phyloP scores from a whole-genome alignment of 2,888 invertebrate genomes.

The Petrolisthes manimaculis region DNA sequence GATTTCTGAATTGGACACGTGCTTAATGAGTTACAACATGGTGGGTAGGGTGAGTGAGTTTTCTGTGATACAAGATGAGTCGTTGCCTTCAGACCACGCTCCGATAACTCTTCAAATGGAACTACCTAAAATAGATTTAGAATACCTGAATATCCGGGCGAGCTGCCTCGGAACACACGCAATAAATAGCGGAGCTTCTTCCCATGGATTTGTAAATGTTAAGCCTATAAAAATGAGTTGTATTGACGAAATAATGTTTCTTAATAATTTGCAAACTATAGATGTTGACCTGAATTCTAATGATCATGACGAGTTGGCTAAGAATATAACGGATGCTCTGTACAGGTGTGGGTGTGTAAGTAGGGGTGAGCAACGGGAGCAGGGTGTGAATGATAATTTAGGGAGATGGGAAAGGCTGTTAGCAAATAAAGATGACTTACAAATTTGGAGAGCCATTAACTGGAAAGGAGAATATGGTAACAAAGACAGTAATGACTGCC shows the following conservation, averaged over 20 bases:
- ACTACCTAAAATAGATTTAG: not conserved
- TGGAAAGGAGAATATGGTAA: too few relatives aligned
- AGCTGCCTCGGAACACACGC: not conserved
- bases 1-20: constrained; percentile 17
- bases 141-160: not conserved
- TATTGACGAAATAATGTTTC: constrained; percentile 13
- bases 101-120: not conserved
- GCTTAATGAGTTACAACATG: not conserved
- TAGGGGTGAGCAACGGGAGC: not conserved
- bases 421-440: not conserved
- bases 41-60: not conserved
- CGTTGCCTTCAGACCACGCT: constrained; percentile 18
- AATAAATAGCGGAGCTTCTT: too few relatives aligned
- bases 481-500: too few relatives aligned
- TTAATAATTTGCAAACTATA: not conserved
- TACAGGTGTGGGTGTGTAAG: not conserved
- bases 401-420: constrained; percentile 18
- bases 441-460: not conserved
- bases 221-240: not conserved
- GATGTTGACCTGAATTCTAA: not conserved
- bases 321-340: not conserved
- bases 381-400: not conserved
- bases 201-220: not conserved
- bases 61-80: not conserved
- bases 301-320: not conserved